phyloP scores from a whole-genome alignment of 2,888 invertebrate genomes.

The Electrophaes corylata region DNA sequence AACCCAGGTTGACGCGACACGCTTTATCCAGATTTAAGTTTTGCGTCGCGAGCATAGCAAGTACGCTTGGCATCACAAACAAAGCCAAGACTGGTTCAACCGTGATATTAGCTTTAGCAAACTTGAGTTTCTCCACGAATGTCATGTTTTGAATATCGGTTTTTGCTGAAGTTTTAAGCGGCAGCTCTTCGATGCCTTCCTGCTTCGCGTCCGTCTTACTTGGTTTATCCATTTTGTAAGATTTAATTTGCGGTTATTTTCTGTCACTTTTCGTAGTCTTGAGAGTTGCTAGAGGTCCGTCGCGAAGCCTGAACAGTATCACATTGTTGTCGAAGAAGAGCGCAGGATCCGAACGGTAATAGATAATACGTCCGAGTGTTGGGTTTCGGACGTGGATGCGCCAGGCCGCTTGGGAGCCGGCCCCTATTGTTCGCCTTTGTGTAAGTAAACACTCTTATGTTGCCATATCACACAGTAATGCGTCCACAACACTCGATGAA shows the following conservation, averaged over 20 bases:
- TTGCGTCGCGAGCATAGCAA: slow-evolving; percentile 90
- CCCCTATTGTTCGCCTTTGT: slow-evolving; percentile 66
- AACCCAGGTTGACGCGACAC: slow-evolving; percentile 90
- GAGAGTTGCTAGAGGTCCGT: slow-evolving; percentile 8
- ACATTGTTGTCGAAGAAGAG: slow-evolving; percentile 51
- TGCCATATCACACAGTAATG: slow-evolving; percentile 69
- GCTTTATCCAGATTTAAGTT: slow-evolving; percentile 94
- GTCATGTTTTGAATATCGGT: slow-evolving; percentile 60
- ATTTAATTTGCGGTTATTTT: slow-evolving; percentile 12
- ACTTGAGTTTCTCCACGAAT: slow-evolving; percentile 73
- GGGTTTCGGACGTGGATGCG: slow-evolving; percentile 49
- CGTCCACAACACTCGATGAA: slow-evolving; percentile 61
- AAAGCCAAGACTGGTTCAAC: slow-evolving; percentile 87
- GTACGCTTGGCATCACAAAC: slow-evolving; percentile 86
- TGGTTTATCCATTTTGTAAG: slow-evolving; percentile 53
- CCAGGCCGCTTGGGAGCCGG: slow-evolving; percentile 45
- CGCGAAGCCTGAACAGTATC: slow-evolving; percentile 25
- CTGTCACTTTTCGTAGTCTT: slow-evolving; percentile 7
- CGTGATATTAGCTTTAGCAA: slow-evolving; percentile 83
- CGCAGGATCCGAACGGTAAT: slow-evolving; percentile 47
- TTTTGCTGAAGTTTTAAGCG: slow-evolving; percentile 60
- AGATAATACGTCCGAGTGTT: slow-evolving; percentile 58
- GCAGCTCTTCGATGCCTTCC: slow-evolving; percentile 58
- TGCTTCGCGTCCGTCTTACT: slow-evolving; percentile 47
- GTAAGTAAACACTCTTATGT: slow-evolving; percentile 73